phyloP scores from a whole-genome alignment of 2,113 vertebrate species.

The Saccopteryx bilineata region DNA sequence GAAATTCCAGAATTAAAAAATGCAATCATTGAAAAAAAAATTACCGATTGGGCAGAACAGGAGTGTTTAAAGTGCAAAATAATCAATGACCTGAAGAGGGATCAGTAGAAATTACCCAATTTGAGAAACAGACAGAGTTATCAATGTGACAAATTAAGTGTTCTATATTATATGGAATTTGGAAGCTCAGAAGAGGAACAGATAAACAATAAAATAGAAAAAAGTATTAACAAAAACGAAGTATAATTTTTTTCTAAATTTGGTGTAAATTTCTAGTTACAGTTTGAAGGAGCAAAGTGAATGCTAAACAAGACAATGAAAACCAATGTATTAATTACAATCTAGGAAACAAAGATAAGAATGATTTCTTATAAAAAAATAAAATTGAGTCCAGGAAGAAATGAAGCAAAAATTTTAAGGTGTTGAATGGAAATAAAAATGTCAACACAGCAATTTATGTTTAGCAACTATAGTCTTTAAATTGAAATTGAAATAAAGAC shows the following conservation, averaged over 20 bases:
- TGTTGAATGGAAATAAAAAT: background rate
- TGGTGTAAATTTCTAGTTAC: background rate
- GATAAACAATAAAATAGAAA: background rate
- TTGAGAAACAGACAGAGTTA: background rate
- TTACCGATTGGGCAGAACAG: background rate
- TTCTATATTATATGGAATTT: background rate
- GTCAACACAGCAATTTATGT: background rate
- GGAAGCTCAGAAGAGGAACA: background rate
- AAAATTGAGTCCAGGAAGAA: background rate
- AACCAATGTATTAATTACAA: background rate
- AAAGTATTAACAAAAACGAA: background rate
- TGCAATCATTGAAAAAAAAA: background rate
- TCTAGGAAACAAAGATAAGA: background rate
- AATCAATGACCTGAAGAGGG: background rate
- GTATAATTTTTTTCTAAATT: background rate
- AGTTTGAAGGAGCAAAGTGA: background rate
- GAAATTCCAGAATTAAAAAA: background rate
- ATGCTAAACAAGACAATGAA: background rate
- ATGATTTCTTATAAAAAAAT: too few species aligned
- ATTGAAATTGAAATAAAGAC: background rate
- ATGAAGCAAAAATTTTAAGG: background rate
- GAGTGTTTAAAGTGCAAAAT: background rate
- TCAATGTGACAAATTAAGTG: background rate
- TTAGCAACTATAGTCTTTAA: background rate
- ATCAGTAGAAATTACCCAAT: background rate